phyloP scores from a whole-genome alignment of 2,113 vertebrate genomes.

The Megaptera novaeangliae region DNA sequence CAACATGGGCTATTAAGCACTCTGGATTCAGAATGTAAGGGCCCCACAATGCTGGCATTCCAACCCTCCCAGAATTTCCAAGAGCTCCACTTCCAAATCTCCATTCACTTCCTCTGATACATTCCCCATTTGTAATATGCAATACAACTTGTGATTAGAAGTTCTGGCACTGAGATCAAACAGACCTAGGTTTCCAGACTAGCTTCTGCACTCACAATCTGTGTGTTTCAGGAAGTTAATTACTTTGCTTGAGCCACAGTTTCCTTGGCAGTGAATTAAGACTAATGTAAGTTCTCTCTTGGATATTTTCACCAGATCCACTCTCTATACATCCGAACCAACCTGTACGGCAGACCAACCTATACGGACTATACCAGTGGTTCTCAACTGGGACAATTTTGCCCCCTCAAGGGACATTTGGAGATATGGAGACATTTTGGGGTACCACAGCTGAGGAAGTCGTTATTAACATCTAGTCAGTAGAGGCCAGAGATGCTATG shows the following conservation, averaged over 20 bases:
- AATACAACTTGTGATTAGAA: background rate
- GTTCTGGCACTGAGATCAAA: conserved; percentile 37
- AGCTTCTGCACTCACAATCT: background rate
- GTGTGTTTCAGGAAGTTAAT: background rate
- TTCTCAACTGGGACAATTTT: background rate
- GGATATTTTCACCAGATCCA: background rate
- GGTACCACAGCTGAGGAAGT: background rate
- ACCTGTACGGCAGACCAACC: background rate
- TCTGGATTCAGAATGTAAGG: background rate
- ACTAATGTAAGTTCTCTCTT: background rate
- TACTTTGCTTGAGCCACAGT: conserved; percentile 26
- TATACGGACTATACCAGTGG: background rate
- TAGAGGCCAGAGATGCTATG: background rate
- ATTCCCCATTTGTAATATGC: background rate
- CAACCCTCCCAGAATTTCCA: background rate
- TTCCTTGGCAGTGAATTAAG: conserved; percentile 11
- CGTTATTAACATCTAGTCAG: background rate
- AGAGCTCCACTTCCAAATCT: conserved; percentile 3
- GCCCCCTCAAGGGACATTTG: background rate
- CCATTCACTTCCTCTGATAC: conserved; percentile 25
- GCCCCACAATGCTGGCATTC: background rate
- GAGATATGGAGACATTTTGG: background rate
- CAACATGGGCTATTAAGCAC: background rate
- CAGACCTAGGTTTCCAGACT: conserved; percentile 41
- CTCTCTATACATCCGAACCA: background rate